phyloP scores from a whole-genome alignment of 2,888 invertebrate genomes.

The Amphipyra tragopoginis region DNA sequence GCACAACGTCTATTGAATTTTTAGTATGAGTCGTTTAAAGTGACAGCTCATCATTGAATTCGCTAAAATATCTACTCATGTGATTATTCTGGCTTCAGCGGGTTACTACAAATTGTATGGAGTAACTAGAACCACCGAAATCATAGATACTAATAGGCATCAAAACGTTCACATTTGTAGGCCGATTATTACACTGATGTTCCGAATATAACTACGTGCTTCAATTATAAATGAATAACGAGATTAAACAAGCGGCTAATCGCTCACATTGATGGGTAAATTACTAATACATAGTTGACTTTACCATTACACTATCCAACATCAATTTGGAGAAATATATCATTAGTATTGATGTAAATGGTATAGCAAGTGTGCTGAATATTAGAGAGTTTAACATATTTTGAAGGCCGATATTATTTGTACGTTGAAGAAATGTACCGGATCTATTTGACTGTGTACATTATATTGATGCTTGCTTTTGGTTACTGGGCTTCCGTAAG shows the following conservation, averaged over 20 bases:
- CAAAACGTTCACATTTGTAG: neutral
- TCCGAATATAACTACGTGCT: neutral
- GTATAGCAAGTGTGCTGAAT: neutral
- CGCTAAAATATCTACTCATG: too few species aligned
- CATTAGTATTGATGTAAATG: slow-evolving; percentile 26
- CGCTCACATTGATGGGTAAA: slow-evolving; percentile 13
- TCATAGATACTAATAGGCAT: too few species aligned
- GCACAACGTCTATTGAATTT: too few species aligned
- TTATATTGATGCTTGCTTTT: slow-evolving; percentile 34
- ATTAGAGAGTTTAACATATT: neutral
- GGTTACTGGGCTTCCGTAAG: slow-evolving; percentile 57
- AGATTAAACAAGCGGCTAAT: slow-evolving; percentile 36
- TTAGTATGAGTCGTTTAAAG: too few species aligned
- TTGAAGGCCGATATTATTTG: slow-evolving; percentile 1
- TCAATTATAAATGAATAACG: slow-evolving; percentile 53
- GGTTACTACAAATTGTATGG: too few species aligned
- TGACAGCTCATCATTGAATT: too few species aligned
- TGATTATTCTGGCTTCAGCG: too few species aligned
- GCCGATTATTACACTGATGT: slow-evolving; percentile 1
- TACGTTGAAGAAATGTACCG: slow-evolving; percentile 41
- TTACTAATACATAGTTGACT: neutral
- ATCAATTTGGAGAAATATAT: slow-evolving; percentile 6
- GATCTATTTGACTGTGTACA: slow-evolving; percentile 30
- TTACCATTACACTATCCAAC: neutral
- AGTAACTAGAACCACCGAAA: too few species aligned